phyloP scores from a whole-genome alignment of 2,888 invertebrate genomes.

The Invenusta paracnida region DNA sequence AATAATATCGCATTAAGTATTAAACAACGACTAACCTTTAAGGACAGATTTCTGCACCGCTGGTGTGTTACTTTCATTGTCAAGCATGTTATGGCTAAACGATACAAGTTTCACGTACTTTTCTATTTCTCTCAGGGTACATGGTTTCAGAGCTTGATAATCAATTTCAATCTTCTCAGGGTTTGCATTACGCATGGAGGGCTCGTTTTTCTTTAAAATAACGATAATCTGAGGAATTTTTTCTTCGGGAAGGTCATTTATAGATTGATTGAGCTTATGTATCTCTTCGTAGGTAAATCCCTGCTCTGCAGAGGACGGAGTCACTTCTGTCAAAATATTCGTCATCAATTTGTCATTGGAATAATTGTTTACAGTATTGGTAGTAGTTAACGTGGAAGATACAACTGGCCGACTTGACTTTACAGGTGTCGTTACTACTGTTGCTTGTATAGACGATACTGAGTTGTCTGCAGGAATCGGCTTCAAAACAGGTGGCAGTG shows the following conservation, averaged over 20 bases:
- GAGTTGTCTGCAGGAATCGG: not conserved
- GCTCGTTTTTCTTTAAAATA: conserved; percentile 38
- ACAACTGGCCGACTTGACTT: not conserved
- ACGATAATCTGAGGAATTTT: conserved; percentile 37
- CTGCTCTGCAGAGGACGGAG: too few species aligned
- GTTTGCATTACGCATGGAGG: conserved; percentile 38
- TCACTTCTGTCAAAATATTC: too few species aligned
- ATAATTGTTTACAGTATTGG: too few species aligned
- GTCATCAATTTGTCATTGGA: too few species aligned
- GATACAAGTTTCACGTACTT: conserved; percentile 34
- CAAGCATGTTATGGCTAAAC: too few species aligned
- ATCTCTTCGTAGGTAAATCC: conserved; percentile 42
- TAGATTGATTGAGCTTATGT: conserved; percentile 33
- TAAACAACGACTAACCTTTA: too few species aligned
- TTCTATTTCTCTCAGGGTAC: conserved; percentile 36
- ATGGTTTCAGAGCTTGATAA: conserved; percentile 38
- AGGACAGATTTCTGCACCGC: too few species aligned
- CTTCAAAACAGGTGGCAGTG: not conserved
- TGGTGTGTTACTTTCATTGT: too few species aligned
- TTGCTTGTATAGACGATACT: not conserved
- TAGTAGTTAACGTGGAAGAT: too few species aligned
- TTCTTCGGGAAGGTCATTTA: conserved; percentile 38
- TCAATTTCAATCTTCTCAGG: conserved; percentile 43
- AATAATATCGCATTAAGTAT: too few species aligned
- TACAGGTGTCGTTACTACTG: too few species aligned